A percentile compares a stretch with the other conserved stretches of the same genome.
These are phyloP conservation scores for Nysson spinosus DNA, from an alignment of 2,888 invertebrate species.

Conservation along the genomic window DNA sequence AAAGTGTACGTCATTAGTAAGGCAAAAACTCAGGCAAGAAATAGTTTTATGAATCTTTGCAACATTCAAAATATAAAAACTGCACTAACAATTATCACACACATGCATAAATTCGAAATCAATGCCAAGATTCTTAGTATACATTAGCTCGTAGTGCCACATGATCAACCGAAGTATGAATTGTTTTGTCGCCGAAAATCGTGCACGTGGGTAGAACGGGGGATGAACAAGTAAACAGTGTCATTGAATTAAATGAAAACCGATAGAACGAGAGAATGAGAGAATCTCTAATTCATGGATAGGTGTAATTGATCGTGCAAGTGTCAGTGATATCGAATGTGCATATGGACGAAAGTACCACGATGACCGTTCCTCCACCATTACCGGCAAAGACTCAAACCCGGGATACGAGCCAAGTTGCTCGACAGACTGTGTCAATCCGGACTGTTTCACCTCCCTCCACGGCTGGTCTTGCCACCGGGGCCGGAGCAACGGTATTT, in stretches of 20 bases:
- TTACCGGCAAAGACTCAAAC: constrained; percentile 61
- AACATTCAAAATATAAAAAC: too few species aligned
- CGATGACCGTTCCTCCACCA: constrained; percentile 71
- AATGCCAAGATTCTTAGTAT: too few species aligned
- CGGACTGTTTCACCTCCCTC: constrained; percentile 67
- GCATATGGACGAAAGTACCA: constrained; percentile 65
- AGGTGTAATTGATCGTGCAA: constrained; percentile 33
- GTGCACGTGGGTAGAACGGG: too few species aligned
- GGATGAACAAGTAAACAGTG: too few species aligned
- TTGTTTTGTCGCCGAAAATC: too few species aligned
- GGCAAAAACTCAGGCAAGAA: too few species aligned
- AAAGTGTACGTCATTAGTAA: too few species aligned
- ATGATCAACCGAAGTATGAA: too few species aligned
- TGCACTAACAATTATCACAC: too few species aligned
- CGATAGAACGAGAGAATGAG: background rate
- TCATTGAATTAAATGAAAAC: constrained; percentile 4
- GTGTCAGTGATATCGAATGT: constrained; percentile 53
- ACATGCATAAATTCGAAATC: too few species aligned
- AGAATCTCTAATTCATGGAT: constrained; percentile 13
- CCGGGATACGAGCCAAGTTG: constrained; percentile 57
- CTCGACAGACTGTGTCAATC: constrained; percentile 71
- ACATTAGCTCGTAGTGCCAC: too few species aligned
- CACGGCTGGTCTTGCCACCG: constrained; percentile 61
- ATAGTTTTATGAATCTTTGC: too few species aligned
- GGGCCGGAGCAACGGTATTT: constrained; percentile 78